Base-by-base conservation (phyloP, 1,140 invertebrate genomes). In the Chelonus insularis region DNA sequence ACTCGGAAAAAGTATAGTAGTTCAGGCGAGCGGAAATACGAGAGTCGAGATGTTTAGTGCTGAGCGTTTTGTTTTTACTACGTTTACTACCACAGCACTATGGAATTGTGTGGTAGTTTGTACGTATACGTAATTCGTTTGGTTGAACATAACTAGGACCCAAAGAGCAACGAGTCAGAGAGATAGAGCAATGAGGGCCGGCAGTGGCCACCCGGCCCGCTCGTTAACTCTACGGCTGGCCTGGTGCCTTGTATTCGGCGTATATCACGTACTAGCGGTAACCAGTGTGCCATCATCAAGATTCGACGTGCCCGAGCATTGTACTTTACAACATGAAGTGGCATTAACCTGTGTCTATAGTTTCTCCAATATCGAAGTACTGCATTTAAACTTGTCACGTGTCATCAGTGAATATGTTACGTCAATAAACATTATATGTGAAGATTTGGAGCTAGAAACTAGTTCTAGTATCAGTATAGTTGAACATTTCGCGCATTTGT, bases 251-350 rank as follows among this genome's bases (percentile, higher is more conserved):
- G 51, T 75, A 61, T 66, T 66, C 47, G 62, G 62, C 62, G 48
- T 64, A 61, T 63, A 65, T 70, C 71, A 77, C 72, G 76, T 74
- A 69, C 63, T 75, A 56, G 73, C 71, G 36, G 78, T 83, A 57
- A 78, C 79, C 77, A 72, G 84, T 45, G 64, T 84, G 36, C 78
- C 85, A 54, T 84, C 85, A 29, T 72, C 89, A 36, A 85, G 85
- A 67, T 92, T 93, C 78, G 91, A 93, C 74, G 88, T 91, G 63
- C 91, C 91, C 11, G 90, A 93, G 68, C 90, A 93, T 73, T 94
- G 92, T 71, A 87, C 88, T 68, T 91, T 89, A 89, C 87, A 86
- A 50, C 87, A 89, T 65, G 91, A 92, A 72, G 89, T 92, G 47
- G 84, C 88, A 8, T 83, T 95, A 32, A 89, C 86, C 39, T 95